These are phyloP conservation scores for Cromileptes altivelis DNA, from an alignment of 2,113 vertebrate species.

Conservation along the genomic window DNA sequence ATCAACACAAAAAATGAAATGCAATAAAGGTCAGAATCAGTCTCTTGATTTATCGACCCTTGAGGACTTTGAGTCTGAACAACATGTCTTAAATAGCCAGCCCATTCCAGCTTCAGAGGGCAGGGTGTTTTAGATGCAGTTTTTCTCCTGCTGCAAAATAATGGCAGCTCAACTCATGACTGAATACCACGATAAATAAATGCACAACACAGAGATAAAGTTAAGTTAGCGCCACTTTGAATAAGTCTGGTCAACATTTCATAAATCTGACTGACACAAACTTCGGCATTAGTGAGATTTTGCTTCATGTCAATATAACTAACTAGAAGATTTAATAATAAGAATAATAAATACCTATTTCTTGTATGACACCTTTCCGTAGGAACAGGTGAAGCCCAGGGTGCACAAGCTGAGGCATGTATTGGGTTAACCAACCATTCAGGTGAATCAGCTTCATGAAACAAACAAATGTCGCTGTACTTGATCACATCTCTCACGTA, in stretches of 20 bases:
- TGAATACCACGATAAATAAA: slow-evolving; percentile 12
- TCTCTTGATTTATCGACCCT: slow-evolving; percentile 49
- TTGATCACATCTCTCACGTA: background rate
- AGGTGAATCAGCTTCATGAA: background rate
- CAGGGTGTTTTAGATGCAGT: slow-evolving; percentile 24
- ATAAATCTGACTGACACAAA: background rate
- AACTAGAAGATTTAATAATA: background rate
- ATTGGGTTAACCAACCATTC: background rate
- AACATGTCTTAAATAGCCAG: slow-evolving; percentile 25
- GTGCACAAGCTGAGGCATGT: background rate
- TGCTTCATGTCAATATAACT: background rate
- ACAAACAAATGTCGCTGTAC: background rate
- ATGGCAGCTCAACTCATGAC: background rate
- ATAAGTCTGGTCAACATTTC: background rate
- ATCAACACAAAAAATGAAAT: slow-evolving; percentile 16
- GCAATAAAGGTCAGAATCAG: slow-evolving; percentile 30
- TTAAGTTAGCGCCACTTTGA: background rate
- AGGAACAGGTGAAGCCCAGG: too few species aligned
- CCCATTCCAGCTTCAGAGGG: slow-evolving; percentile 54
- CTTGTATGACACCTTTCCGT: background rate
- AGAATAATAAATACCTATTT: background rate
- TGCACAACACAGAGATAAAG: slow-evolving; percentile 2
- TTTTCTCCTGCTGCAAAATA: slow-evolving; percentile 26
- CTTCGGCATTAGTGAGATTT: background rate
- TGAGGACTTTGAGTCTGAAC: slow-evolving; percentile 42